phyloP scores from a whole-genome alignment of 35 echinoderm and acorn worm genomes.

The Apostichopus japonicus region DNA sequence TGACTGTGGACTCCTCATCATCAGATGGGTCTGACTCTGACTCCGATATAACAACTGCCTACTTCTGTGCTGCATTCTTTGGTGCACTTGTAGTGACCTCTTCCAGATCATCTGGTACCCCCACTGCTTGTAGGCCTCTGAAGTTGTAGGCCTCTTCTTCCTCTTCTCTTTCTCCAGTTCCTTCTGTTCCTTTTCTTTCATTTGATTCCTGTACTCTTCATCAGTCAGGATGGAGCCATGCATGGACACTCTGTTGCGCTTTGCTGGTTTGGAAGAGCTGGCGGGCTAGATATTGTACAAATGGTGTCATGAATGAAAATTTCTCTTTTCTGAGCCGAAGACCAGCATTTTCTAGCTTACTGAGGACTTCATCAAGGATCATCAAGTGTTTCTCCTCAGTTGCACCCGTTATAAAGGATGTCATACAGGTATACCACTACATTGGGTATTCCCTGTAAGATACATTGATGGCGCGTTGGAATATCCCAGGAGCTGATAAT shows the following conservation, averaged over 20 bases:
- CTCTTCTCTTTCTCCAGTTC: background rate
- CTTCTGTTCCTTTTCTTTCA: background rate
- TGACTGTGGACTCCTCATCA: background rate
- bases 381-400: too few species aligned
- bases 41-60: background rate
- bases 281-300: background rate
- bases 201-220: background rate
- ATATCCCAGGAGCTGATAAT: constrained; percentile 49
- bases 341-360: too few species aligned
- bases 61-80: background rate
- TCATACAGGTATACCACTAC: too few species aligned
- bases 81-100: background rate
- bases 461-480: constrained; percentile 58
- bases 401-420: too few species aligned
- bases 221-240: constrained; percentile 13
- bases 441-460: constrained; percentile 40
- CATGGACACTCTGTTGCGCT: background rate
- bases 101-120: too few species aligned
- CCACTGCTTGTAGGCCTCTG: background rate
- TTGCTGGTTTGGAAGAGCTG: background rate
- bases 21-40: background rate
- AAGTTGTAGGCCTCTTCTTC: background rate
- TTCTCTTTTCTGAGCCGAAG: too few species aligned
- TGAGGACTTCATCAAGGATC: too few species aligned
- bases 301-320: too few species aligned